Evolutionary conservation across 2,888 invertebrate genomes (phyloP).

Genomic region (Lydus trimaculatus): DNA sequence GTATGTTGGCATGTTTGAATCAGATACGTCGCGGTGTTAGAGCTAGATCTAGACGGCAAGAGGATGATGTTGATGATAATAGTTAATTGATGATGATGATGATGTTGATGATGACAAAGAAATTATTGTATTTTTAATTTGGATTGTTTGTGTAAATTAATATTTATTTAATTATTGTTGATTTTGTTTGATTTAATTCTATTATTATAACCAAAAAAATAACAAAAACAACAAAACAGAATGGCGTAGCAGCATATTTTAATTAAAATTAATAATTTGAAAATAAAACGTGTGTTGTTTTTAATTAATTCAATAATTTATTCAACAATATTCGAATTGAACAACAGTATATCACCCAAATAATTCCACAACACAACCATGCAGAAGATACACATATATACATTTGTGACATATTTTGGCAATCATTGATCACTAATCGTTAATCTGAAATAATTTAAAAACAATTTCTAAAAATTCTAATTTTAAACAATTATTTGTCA

Average conservation of each 20-base stretch:
- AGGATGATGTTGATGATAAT: constrained; percentile 25
- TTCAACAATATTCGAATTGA: not conserved
- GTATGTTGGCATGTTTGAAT: constrained; percentile 74
- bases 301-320: not conserved
- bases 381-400: not conserved
- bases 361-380: not conserved
- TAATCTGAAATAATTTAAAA: not conserved
- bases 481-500: not conserved
- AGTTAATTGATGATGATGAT: constrained; percentile 21
- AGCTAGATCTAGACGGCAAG: constrained; percentile 34
- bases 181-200: not conserved
- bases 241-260: not conserved
- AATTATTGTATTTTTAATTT: constrained; percentile 11
- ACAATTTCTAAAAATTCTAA: not conserved
- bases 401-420: not conserved
- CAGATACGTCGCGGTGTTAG: constrained; percentile 65
- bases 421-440: not conserved
- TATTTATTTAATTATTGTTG: constrained; percentile 16
- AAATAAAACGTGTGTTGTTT: not conserved
- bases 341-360: not conserved
- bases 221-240: not conserved
- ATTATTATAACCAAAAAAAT: not conserved
- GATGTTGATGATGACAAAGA: constrained; percentile 25
- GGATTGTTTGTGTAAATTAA: constrained; percentile 16
- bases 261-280: not conserved